These are phyloP conservation scores for Candoia aspera DNA, from an alignment of 2,113 vertebrate species.

Conservation along the genomic window DNA sequence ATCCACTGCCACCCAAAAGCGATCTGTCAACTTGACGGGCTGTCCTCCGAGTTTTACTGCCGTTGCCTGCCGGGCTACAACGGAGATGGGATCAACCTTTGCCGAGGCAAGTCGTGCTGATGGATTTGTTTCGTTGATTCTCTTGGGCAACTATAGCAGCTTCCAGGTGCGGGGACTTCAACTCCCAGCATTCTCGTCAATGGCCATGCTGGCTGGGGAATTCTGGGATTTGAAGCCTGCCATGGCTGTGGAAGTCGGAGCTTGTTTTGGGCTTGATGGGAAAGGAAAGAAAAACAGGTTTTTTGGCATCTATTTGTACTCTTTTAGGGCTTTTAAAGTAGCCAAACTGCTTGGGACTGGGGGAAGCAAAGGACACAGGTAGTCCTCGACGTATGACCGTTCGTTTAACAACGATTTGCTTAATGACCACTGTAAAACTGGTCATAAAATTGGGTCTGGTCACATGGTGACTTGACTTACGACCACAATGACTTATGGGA, in stretches of 20 bases:
- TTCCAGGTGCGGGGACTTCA: background rate
- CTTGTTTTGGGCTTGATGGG: background rate
- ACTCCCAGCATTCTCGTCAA: background rate
- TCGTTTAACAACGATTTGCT: too few relatives aligned
- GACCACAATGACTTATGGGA: too few relatives aligned
- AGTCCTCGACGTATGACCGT: too few relatives aligned
- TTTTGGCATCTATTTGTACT: background rate
- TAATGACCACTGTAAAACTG: too few relatives aligned
- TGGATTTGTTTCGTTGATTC: background rate
- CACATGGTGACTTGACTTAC: too few relatives aligned
- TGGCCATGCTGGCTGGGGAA: background rate
- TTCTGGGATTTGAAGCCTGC: background rate
- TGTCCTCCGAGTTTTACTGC: slow-evolving; percentile 40
- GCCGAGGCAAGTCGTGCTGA: slow-evolving; percentile 14
- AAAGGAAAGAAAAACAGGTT: background rate
- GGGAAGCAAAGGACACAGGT: too few relatives aligned
- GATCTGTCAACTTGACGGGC: slow-evolving; percentile 32
- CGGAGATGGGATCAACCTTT: slow-evolving; percentile 23
- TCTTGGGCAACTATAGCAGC: background rate
- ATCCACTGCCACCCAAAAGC: slow-evolving; percentile 37
- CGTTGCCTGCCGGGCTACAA: slow-evolving; percentile 41
- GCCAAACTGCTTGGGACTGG: background rate
- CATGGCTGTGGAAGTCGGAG: background rate
- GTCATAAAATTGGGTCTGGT: too few relatives aligned
- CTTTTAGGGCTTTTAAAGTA: background rate